Evolutionary conservation across 2,888 invertebrate species (phyloP).

Genomic region (Catocala fraxini): DNA sequence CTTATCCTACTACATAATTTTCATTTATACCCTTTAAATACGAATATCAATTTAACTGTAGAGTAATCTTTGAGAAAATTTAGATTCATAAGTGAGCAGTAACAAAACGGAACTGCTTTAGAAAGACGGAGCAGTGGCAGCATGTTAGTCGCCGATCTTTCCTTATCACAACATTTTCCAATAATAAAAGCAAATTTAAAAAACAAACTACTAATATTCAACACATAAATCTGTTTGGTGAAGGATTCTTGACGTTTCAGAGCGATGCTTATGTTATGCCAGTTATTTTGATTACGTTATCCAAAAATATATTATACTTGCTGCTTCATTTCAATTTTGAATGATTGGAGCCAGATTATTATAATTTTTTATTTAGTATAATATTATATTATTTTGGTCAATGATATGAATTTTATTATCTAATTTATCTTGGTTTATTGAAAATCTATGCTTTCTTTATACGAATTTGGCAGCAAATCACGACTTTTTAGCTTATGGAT

Average conservation of each 20-base stretch:
- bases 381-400: not conserved
- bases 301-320: not conserved
- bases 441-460: constrained; percentile 5
- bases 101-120: constrained; percentile 55
- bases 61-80: constrained; percentile 32
- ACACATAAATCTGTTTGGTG: constrained; percentile 23
- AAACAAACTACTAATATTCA: constrained; percentile 37
- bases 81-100: constrained; percentile 33
- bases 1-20: too few relatives aligned
- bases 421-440: too few relatives aligned
- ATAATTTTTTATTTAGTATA: not conserved
- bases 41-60: too few relatives aligned
- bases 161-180: constrained; percentile 30
- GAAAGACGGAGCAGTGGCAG: constrained; percentile 59
- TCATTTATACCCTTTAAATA: too few relatives aligned
- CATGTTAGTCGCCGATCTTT: constrained; percentile 53
- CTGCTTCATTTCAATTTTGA: not conserved
- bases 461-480: constrained; percentile 12
- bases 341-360: constrained; percentile 4
- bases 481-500: constrained; percentile 12
- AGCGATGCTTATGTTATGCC: constrained; percentile 13
- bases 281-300: constrained; percentile 30
- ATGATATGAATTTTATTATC: not conserved
- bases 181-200: constrained; percentile 28
- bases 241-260: constrained; percentile 13